Percentiles rank a stretch among this genome's conserved stretches.
phyloP scores from a whole-genome alignment of 1,140 invertebrate genomes.

The Orchesella cincta region DNA sequence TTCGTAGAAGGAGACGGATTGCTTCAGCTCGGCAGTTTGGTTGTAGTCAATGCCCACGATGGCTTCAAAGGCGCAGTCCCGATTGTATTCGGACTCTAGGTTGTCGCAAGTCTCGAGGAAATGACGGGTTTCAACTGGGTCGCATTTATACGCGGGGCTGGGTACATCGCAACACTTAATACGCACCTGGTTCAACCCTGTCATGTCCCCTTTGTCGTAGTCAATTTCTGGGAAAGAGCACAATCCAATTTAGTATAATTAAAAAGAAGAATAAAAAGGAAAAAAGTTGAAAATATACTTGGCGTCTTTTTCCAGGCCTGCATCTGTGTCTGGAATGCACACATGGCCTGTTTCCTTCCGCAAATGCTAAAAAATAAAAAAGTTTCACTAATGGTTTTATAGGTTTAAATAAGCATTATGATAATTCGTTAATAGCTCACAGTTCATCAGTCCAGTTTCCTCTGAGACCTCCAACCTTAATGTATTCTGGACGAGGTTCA shows the following conservation, averaged over 20 bases:
- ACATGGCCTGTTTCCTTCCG: constrained; percentile 20
- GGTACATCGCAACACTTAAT: constrained; percentile 35
- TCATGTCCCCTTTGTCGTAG: constrained; percentile 38
- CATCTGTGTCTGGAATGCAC: constrained; percentile 39
- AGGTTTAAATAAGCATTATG: too few relatives aligned
- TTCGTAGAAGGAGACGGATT: constrained; percentile 7
- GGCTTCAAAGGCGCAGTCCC: constrained; percentile 9
- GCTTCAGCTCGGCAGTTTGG: neutral
- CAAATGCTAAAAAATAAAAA: too few relatives aligned
- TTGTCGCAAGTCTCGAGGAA: constrained; percentile 30
- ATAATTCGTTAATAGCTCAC: too few relatives aligned
- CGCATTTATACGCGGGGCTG: constrained; percentile 2
- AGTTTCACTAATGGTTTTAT: too few relatives aligned
- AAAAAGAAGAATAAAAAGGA: too few relatives aligned
- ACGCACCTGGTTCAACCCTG: constrained; percentile 35
- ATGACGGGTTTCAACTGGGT: neutral
- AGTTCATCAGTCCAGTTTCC: constrained; percentile 33
- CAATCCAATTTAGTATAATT: neutral
- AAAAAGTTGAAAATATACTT: neutral
- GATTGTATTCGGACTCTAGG: neutral
- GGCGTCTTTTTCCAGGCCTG: neutral
- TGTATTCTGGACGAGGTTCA: too few relatives aligned
- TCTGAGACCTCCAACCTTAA: too few relatives aligned
- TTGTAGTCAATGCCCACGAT: neutral
- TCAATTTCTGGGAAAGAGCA: too few relatives aligned